Conservation (phyloP, 2,888 invertebrate genomes). For the Polydrusus cervinus region DNA sequence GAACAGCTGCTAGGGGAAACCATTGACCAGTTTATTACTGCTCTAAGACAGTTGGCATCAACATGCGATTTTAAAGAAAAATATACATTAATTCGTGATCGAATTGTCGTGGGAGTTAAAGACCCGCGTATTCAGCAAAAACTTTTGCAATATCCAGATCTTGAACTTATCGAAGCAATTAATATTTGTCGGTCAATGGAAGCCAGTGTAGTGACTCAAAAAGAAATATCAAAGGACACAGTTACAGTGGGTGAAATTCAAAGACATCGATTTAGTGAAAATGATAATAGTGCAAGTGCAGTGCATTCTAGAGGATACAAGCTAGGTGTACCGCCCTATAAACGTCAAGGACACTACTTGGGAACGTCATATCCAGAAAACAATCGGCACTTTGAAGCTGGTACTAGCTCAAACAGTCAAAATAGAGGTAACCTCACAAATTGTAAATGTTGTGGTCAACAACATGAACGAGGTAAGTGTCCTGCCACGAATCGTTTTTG, state of each 20-base stretch:
- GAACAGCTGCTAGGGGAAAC: conserved; percentile 48
- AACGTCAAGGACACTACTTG: neutral
- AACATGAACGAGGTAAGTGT: conserved; percentile 23
- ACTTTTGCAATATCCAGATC: conserved; percentile 39
- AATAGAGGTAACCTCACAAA: conserved; percentile 8
- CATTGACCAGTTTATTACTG: conserved; percentile 54
- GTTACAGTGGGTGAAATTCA: conserved; percentile 2
- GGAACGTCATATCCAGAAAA: neutral
- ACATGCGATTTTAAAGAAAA: conserved; percentile 53
- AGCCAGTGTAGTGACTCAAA: conserved; percentile 11
- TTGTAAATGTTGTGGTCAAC: conserved; percentile 19
- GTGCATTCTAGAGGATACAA: neutral
- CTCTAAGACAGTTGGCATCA: conserved; percentile 45
- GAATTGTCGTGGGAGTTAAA: conserved; percentile 45
- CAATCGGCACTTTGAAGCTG: neutral
- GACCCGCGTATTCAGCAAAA: conserved; percentile 46
- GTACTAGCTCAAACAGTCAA: conserved; percentile 3
- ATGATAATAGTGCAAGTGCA: neutral
- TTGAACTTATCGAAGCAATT: conserved; percentile 42
- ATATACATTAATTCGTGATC: conserved; percentile 43
- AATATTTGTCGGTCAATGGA: conserved; percentile 49
- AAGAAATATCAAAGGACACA: conserved; percentile 36
- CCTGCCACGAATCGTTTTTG: neutral
- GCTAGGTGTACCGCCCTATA: too few species aligned
- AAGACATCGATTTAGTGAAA: neutral